Percentiles rank a stretch among this genome's conserved stretches.
phyloP scores from a whole-genome alignment of 1,140 invertebrate genomes.

The Aphelinus certus region DNA sequence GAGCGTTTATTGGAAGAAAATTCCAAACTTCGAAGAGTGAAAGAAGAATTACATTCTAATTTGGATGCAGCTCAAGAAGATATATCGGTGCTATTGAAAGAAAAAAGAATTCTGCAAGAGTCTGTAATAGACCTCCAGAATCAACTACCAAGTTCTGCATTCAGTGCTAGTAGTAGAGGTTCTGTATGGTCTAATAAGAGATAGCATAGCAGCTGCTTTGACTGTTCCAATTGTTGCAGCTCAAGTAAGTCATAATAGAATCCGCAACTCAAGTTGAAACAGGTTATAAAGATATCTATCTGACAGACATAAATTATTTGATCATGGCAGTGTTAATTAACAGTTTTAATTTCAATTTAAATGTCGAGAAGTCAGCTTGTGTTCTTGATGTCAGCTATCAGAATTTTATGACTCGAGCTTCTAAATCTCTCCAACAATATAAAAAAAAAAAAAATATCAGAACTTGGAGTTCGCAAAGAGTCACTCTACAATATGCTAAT shows the following conservation, averaged over 20 bases:
- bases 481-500: slow-evolving; percentile 35
- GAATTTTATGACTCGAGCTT: too few relatives aligned
- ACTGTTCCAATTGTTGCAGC: slow-evolving; percentile 71
- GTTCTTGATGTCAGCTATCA: too few relatives aligned
- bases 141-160: slow-evolving; percentile 54
- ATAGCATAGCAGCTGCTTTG: slow-evolving; percentile 74
- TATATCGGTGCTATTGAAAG: slow-evolving; percentile 73
- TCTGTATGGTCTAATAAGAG: slow-evolving; percentile 69
- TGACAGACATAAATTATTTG: too few relatives aligned
- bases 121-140: slow-evolving; percentile 73
- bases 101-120: slow-evolving; percentile 79
- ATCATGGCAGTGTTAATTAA: too few relatives aligned
- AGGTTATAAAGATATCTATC: too few relatives aligned
- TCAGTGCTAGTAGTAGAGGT: slow-evolving; percentile 56
- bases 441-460: not conserved
- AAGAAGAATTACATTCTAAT: slow-evolving; percentile 73
- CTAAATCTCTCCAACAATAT: too few relatives aligned
- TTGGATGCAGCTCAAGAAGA: slow-evolving; percentile 77
- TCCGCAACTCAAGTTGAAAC: too few relatives aligned
- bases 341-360: too few relatives aligned
- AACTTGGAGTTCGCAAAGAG: not conserved
- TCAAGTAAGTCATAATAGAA: slow-evolving; percentile 45
- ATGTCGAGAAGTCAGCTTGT: too few relatives aligned
- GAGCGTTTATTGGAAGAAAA: slow-evolving; percentile 74
- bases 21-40: slow-evolving; percentile 67